Evolutionary conservation across 2,888 invertebrate species (phyloP).

Genomic region (Automeris io): DNA sequence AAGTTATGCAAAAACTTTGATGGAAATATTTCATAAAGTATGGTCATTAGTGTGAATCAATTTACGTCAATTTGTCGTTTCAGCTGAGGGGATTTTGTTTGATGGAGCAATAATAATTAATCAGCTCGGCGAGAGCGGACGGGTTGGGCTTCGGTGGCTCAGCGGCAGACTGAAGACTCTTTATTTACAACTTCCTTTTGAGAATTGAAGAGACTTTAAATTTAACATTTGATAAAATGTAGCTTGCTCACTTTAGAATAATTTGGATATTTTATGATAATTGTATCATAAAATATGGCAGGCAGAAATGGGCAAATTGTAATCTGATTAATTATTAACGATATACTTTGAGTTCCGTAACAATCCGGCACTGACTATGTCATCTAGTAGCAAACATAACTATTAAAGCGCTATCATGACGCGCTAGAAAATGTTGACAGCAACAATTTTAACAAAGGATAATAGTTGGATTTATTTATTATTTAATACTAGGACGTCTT

Average conservation of each 20-base stretch:
- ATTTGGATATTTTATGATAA: not conserved
- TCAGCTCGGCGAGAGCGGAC: conserved; percentile 34
- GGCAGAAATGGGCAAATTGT: no score
- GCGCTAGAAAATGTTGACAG: no score
- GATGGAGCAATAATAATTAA: conserved; percentile 54
- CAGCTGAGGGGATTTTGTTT: conserved; percentile 44
- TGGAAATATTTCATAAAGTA: not conserved
- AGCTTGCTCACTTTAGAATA: not conserved
- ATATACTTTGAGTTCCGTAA: no score
- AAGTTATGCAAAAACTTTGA: not conserved
- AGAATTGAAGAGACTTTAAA: conserved; percentile 25
- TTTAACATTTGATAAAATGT: conserved; percentile 20
- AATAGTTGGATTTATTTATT: no score
- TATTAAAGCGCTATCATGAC: no score
- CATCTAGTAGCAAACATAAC: no score
- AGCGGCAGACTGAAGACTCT: conserved; percentile 21
- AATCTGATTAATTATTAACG: no score
- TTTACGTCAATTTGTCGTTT: conserved; percentile 12
- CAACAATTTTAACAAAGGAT: no score
- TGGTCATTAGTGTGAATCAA: conserved; percentile 1
- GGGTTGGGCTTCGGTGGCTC: conserved; percentile 13
- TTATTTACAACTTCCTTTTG: conserved; percentile 53
- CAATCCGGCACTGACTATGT: no score
- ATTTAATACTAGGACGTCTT: no score
- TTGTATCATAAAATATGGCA: no score